Percentiles rank a stretch among this genome's conserved stretches.
phyloP scores from a whole-genome alignment of 2,113 vertebrate species.

The Mormoops blainvillei region DNA sequence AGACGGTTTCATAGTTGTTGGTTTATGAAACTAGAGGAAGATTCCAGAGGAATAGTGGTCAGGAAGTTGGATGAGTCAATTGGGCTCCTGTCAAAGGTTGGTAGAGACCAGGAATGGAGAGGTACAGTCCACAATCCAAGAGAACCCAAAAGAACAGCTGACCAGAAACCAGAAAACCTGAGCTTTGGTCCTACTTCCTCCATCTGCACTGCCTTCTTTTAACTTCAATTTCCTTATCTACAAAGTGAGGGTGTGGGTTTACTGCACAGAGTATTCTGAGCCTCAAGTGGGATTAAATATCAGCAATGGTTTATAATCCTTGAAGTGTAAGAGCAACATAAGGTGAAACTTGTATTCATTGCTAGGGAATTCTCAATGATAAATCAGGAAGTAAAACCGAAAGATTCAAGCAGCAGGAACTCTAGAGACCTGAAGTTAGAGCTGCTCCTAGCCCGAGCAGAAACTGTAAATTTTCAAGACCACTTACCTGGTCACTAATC shows the following conservation, averaged over 20 bases:
- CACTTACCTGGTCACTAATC: not conserved
- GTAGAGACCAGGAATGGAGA: not conserved
- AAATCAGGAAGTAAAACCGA: not conserved
- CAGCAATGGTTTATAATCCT: not conserved
- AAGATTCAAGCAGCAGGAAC: not conserved
- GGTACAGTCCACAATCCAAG: not conserved
- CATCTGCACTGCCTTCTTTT: not conserved
- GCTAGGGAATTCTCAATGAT: not conserved
- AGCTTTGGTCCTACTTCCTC: not conserved
- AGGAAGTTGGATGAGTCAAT: conserved; percentile 32
- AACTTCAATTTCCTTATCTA: not conserved
- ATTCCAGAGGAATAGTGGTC: not conserved
- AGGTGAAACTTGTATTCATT: not conserved
- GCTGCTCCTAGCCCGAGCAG: not conserved
- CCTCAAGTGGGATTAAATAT: not conserved
- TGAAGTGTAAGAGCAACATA: not conserved
- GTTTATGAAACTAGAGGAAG: not conserved
- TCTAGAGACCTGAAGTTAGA: not conserved
- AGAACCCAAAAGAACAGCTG: not conserved
- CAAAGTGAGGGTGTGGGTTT: not conserved
- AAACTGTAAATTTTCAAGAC: not conserved
- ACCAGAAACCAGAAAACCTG: not conserved
- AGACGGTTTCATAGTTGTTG: not conserved
- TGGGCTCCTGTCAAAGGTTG: not conserved
- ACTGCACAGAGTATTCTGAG: not conserved